Conservation (phyloP, 2,888 invertebrate species). For the Alviniconcha strummeri region DNA sequence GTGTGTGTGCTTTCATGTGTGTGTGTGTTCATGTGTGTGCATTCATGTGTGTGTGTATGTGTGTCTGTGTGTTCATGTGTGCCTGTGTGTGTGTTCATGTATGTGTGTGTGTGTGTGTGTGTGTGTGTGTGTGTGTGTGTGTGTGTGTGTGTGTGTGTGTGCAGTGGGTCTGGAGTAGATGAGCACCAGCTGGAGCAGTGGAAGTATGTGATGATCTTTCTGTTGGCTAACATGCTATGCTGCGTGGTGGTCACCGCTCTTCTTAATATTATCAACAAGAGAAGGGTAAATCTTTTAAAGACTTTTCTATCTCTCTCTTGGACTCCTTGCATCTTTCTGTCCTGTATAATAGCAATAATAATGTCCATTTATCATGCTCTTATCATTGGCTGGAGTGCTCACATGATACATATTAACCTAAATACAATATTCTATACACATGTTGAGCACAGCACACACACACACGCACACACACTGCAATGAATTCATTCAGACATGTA, state of each 20-base stretch:
- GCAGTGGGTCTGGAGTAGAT: constrained; percentile 11
- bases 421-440: no score
- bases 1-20: background rate
- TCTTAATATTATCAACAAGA: constrained; percentile 67
- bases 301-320: no score
- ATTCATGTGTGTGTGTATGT: background rate
- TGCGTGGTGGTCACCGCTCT: constrained; percentile 64
- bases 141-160: background rate
- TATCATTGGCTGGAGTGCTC: no score
- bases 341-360: background rate
- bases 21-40: background rate
- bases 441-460: background rate
- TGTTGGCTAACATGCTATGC: constrained; percentile 68
- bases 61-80: background rate
- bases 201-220: constrained; percentile 73
- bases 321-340: no score
- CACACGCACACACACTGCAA: no score
- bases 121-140: background rate
- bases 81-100: background rate
- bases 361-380: no score
- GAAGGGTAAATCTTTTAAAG: constrained; percentile 56
- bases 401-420: no score
- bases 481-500: background rate
- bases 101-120: background rate
- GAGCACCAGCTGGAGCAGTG: constrained; percentile 60